Percentiles rank a stretch among this genome's conserved stretches.
Evolutionary conservation across 92 coral and sea anemone species (phyloP).

Genomic region (Actinostola sp.): DNA sequence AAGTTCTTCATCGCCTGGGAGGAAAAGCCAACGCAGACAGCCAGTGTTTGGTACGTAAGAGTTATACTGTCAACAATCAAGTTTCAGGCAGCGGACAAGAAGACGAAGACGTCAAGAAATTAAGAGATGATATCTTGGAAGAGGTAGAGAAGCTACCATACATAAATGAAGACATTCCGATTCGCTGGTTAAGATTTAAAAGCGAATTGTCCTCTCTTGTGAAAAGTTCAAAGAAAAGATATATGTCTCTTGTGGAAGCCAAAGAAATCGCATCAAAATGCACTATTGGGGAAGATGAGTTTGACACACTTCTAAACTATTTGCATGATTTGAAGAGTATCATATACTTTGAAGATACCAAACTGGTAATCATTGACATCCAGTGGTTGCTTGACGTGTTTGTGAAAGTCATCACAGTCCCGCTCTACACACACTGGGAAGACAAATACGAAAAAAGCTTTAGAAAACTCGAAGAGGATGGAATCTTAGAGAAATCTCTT

Average conservation of each 20-base stretch:
- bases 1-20: conserved; percentile 11
- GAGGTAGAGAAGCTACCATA: conserved; percentile 22
- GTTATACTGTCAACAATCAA: conserved; percentile 63
- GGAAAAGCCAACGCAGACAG: conserved; percentile 10
- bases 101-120: conserved; percentile 14
- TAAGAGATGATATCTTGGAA: conserved; percentile 26
- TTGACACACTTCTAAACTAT: conserved; percentile 41
- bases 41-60: conserved; percentile 7
- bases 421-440: background rate
- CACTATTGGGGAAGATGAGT: conserved; percentile 11
- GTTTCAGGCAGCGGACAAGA: conserved; percentile 28
- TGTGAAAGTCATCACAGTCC: conserved; percentile 59
- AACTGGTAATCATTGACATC: conserved; percentile 46
- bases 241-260: conserved; percentile 20
- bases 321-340: conserved; percentile 55
- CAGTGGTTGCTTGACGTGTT: conserved; percentile 69
- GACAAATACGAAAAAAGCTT: conserved; percentile 12
- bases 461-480: conserved; percentile 41
- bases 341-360: conserved; percentile 48
- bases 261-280: conserved; percentile 11
- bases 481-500: conserved; percentile 22
- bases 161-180: conserved; percentile 6
- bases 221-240: conserved; percentile 5
- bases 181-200: conserved; percentile 39
- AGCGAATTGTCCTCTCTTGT: background rate